Base-by-base conservation (phyloP, 1,140 invertebrate genomes). In the Dreissena rostriformis region DNA sequence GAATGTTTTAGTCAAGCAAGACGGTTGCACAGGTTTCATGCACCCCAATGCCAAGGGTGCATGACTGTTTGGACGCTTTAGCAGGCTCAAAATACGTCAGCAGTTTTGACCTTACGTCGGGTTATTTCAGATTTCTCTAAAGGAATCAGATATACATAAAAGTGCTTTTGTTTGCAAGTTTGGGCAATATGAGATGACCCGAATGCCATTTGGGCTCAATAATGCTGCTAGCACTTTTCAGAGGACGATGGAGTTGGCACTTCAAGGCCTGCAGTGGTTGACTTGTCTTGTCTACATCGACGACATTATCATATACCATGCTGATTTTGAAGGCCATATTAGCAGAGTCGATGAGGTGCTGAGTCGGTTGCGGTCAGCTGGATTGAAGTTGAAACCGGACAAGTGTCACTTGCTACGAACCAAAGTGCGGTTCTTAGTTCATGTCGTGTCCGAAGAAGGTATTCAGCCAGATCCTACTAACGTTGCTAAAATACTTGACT, bases 71-170 rank as follows among this genome's bases (percentile, higher is more conserved):
- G 29, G 76, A 86, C 52, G 70, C 82, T n/a, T 22, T 88, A 5
- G 22, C 75, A 17, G 74, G 73, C 10, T 85, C 82, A 5, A 82
- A 81, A 51, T 79, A 52, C n/a, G 87, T 87, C 29, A 83, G 57
- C 22, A 88, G 68, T 22, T 72, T 83, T 53, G 51, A 79, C 26
- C 26, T 83, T 11, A 82, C n/a, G 0, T n/a, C 49, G 29, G 91
- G 86, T 8, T 91, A 85, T 90, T 91, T 91, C 94, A 94, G 71
- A 84, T 94, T 2, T 71, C 72, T 39, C 74, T 95, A 10, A 73
- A 91, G 17, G 19, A 82, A 22, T 78, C 87, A 12, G 90, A 91
- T 66, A 87, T 79, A 7, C 76, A 92, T 53, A 91, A 93, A 66
- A 94, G 94, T 4, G 84, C 86, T 24, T 86, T 87, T 75, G 51